Evolutionary conservation across 2,113 vertebrate species (phyloP).

Genomic region (Oncorhynchus tshawytscha): DNA sequence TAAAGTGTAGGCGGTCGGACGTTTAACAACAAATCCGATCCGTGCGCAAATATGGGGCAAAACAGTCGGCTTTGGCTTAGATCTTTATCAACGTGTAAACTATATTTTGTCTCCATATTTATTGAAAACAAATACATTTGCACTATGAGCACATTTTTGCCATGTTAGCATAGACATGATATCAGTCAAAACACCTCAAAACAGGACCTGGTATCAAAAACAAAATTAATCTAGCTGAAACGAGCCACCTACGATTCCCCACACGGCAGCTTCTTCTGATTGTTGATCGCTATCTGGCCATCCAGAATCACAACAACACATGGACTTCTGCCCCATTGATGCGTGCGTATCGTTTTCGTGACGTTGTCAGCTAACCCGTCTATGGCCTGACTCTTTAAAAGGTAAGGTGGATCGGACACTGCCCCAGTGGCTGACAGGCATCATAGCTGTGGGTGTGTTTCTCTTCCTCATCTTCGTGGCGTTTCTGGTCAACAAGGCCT

Average conservation of each 20-base stretch:
- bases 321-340: background rate
- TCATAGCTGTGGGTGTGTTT: slow-evolving; percentile 76
- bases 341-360: background rate
- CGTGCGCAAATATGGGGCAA: background rate
- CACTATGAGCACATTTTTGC: no score
- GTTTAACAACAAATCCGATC: background rate
- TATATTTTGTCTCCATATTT: no score
- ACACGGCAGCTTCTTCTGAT: background rate
- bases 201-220: no score
- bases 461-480: slow-evolving; percentile 74
- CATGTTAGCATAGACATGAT: no score
- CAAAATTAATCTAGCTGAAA: no score
- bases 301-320: background rate
- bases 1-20: no score
- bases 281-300: no score
- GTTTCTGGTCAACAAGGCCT: slow-evolving; percentile 78
- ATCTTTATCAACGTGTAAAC: no score
- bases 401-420: slow-evolving; percentile 13
- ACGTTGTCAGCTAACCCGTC: background rate
- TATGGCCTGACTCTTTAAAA: slow-evolving; percentile 5
- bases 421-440: slow-evolving; percentile 80
- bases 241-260: no score
- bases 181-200: no score
- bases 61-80: no score
- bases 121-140: no score